Evolutionary conservation across 2,888 invertebrate species (phyloP), one percentile per base, ranked within the genome.

Genomic region (Pyrochroa serraticornis): DNA sequence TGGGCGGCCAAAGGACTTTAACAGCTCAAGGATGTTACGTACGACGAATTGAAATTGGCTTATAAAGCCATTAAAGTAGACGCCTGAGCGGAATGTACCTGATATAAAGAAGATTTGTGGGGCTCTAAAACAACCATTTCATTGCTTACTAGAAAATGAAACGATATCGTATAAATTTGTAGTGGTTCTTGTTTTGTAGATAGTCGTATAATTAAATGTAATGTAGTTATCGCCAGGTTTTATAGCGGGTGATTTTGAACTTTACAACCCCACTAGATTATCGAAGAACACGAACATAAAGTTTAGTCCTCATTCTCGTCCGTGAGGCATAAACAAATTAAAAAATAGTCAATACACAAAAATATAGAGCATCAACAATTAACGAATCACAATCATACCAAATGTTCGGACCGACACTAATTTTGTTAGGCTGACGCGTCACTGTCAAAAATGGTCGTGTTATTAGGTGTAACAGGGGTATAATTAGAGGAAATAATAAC

Each of bases 201-300:
- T 43, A 30, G 38, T 31, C 37, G 33, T 49, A 47, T 57, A 60
- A 60, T 60, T 60, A 60, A 60, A 60, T 60, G 60, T 60, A 57
- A 60, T 60, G 60, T 53, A 60, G 57, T 60, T 56, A 57, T 60
- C 60, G 57, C 35, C 48, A 57, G 48, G 43, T 56, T 60, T 60
- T 60, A 60, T 49, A 9, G 48, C 47, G 37, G 38, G 22, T 51
- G 46, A 55, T 57, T 44, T 59, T 41, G 44, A 44, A 39, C 34
- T 60, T 60, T 51, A 60, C 57, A 57, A 43, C 52, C 48, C 51
- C 47, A 31, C 45, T 8, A 54, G 50, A 44, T 54, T 58, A 58
- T 58, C 60, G 43, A 35, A 41, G 43, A 51, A 59, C 52, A 47
- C 31, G 51, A 10, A 47, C 41, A 47, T 58, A 56, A 56, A 50